Evolutionary conservation across 2,113 vertebrate species (phyloP).

Genomic region (Clarias macrocephalus): DNA sequence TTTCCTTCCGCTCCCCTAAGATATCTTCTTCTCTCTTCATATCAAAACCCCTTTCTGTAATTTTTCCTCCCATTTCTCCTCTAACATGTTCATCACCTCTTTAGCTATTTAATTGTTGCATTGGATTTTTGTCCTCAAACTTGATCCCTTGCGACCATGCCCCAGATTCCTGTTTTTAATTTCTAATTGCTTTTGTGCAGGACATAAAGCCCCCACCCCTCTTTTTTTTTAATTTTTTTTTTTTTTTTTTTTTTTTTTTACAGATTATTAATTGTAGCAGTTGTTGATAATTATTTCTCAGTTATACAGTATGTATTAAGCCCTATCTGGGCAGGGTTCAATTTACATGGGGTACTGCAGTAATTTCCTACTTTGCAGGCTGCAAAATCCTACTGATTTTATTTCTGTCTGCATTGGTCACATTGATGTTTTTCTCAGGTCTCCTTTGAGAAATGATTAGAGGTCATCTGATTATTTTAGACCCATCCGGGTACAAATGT

Average conservation of each 20-base stretch:
- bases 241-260: neutral
- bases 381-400: neutral
- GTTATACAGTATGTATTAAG: neutral
- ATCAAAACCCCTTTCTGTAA: neutral
- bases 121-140: neutral
- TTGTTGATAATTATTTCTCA: neutral
- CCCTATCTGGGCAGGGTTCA: neutral
- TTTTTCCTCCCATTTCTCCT: neutral
- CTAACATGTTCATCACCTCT: neutral
- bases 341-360: neutral
- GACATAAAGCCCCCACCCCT: too few species aligned
- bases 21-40: neutral
- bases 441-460: neutral
- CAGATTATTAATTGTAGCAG: neutral
- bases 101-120: neutral
- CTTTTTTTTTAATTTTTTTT: too few species aligned
- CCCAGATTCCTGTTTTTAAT: neutral
- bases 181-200: neutral
- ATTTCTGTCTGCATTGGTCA: neutral
- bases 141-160: neutral
- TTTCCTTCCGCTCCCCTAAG: neutral
- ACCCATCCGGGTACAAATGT: neutral
- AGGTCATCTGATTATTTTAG: neutral
- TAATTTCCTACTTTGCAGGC: neutral
- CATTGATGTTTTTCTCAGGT: neutral